Evolutionary conservation across 2,888 invertebrate genomes (phyloP).

Genomic region (Cantharis flavilabris): DNA sequence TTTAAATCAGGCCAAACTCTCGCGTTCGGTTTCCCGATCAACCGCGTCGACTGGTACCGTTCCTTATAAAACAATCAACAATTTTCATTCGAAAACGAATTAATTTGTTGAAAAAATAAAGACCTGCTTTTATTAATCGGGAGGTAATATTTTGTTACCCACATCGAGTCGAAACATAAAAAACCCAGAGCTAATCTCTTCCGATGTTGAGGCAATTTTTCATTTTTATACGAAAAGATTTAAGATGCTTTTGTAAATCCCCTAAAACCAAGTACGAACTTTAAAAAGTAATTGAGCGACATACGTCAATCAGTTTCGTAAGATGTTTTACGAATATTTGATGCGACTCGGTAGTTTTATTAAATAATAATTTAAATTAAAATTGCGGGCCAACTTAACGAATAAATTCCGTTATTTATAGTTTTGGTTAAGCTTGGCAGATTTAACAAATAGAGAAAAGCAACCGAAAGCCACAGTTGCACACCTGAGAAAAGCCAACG

Average conservation of each 20-base stretch:
- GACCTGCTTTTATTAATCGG: not conserved
- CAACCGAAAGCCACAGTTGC: not conserved
- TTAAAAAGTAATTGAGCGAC: not conserved
- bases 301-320: no score
- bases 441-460: not conserved
- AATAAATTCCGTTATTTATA: not conserved
- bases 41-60: not conserved
- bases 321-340: not conserved
- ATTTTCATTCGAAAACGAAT: not conserved
- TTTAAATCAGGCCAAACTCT: slow-evolving; percentile 7
- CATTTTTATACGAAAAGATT: not conserved
- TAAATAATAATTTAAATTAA: not conserved
- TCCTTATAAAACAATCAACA: not conserved
- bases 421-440: not conserved
- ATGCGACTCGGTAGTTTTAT: not conserved
- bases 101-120: not conserved
- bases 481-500: not conserved
- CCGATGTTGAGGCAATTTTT: not conserved
- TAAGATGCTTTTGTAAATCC: not conserved
- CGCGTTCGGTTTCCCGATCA: slow-evolving; percentile 1
- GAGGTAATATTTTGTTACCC: not conserved
- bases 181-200: not conserved
- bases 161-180: not conserved
- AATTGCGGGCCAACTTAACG: not conserved
- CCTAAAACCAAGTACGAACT: not conserved